Conservation (phyloP, 2,113 vertebrate genomes). For the Numenius arquata region DNA sequence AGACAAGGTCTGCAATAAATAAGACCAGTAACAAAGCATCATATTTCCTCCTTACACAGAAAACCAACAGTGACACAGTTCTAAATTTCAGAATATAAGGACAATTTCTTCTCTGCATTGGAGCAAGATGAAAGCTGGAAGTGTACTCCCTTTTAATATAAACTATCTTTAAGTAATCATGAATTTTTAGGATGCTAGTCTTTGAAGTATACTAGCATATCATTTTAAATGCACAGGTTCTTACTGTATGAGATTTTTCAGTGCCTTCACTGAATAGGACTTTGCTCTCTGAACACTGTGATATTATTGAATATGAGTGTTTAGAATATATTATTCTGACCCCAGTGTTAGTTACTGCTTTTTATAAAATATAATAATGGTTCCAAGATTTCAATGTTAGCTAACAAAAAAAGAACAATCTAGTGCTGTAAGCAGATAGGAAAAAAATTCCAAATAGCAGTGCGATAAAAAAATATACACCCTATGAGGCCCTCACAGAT, state of each 20-base stretch:
- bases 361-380: slow-evolving; percentile 57
- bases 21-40: slow-evolving; percentile 76
- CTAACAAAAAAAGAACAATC: slow-evolving; percentile 67
- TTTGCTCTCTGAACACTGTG: not conserved
- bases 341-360: not conserved
- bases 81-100: slow-evolving; percentile 68
- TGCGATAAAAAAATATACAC: slow-evolving; percentile 79
- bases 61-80: slow-evolving; percentile 68
- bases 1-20: slow-evolving; percentile 82
- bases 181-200: slow-evolving; percentile 31
- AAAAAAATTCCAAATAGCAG: slow-evolving; percentile 72
- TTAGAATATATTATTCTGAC: slow-evolving; percentile 57
- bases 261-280: not conserved
- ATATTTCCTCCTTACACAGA: slow-evolving; percentile 75
- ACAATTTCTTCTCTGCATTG: slow-evolving; percentile 34
- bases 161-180: slow-evolving; percentile 20
- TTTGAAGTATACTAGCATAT: slow-evolving; percentile 49
- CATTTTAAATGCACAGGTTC: slow-evolving; percentile 35
- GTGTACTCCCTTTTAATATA: slow-evolving; percentile 34
- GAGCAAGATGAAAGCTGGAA: slow-evolving; percentile 32
- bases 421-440: slow-evolving; percentile 70
- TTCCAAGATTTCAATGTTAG: slow-evolving; percentile 60
- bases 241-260: slow-evolving; percentile 26
- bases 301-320: not conserved
- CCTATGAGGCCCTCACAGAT: slow-evolving; percentile 86